Evolutionary conservation across 2,113 vertebrate genomes (phyloP), one percentile per base, ranked within the genome.

Genomic region (Spea bombifrons): DNA sequence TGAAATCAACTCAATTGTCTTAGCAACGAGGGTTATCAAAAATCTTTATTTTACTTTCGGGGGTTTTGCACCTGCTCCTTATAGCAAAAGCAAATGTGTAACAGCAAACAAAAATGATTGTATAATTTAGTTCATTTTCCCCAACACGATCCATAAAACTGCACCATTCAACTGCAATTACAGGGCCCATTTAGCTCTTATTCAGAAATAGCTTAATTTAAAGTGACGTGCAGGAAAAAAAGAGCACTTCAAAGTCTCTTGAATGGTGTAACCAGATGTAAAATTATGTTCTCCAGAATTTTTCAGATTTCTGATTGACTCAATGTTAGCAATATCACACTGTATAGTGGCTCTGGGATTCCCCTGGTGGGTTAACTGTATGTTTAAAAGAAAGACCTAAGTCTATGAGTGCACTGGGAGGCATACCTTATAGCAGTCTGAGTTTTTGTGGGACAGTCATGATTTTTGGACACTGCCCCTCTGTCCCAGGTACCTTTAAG

Each of bases 1-100:
- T 13, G 66, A 44, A 68, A 68, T 68, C 66, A 68, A 15, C 43
- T 2, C 66, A 68, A 68, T 68, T 68, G 66, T 68, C 47, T 68
- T 16, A n/a, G 7, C 44, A 68, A 44, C 44, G 13, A 68, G 66
- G 47, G 15, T 12, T 8, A 53, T 7, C 7, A 53, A 53, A 53
- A 53, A 53, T 53, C 8, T 50, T 16, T 50, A 50, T 65, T 65
- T 65, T 65, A 17, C 44, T 66, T 45, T 66, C 44, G 8, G 9
- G 30, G 65, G 5, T 66, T 66, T 10, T 45, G 65, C 65, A 66
- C 65, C 65, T 66, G 65, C 65, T 66, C 16, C 65, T 66, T 46
- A 44, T 66, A 46, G 8, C 8, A 66, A 66, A 12, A 30, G 49
- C 49, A 55, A 55, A 55, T 55, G 9, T 55, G 10, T 30, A 43